Base-by-base conservation (phyloP, 2,797 vertebrate genomes). In the Glyptemys insculpta region DNA sequence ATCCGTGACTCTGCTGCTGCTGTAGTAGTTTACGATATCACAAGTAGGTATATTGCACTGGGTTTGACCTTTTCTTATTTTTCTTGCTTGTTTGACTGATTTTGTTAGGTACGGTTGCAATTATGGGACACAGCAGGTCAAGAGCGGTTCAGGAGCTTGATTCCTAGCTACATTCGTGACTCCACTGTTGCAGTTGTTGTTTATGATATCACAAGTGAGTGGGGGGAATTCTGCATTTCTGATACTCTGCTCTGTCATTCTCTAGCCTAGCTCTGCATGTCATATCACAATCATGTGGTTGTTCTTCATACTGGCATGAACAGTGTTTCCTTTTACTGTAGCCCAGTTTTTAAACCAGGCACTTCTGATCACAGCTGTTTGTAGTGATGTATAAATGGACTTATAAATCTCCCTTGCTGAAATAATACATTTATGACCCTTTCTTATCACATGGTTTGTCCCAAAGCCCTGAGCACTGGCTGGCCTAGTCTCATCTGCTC, bases 11-110 rank as follows among this genome's bases (percentile, higher is more conserved):
- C 99, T 87, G 99, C 99, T 79, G 99, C 99, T 92, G 99, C 99
- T 62, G 99, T 99, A 97, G 99, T 99, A 98, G 99, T 99, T 97
- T 99, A 99, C 98, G 99, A 99, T 99, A 99, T 99, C 97, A 99
- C 99, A 99, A 99, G 99, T 99, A 99, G 98, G 99, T 99, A 98
- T 98, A 94, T 97, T 97, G 96, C 96, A 84, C 96, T 53, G 96
- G 97, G 87, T 87, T 97, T 98, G 98, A 98, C 98, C 97, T 98
- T 97, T 97, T 98, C 98, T 98, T 98, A 95, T 95, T 97, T 98
- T 96, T 98, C 98, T 98, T 97, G 98, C 98, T 98, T 98, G 98
- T 98, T 98, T 98, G 98, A 98, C 98, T 98, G 98, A 98, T 98
- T 98, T 97, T 98, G 97, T 98, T 98, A 99, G 99, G 99, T 99